These are phyloP conservation scores for Dipus sagitta DNA, from an alignment of 2,797 vertebrate genomes.

Conservation along the genomic window DNA sequence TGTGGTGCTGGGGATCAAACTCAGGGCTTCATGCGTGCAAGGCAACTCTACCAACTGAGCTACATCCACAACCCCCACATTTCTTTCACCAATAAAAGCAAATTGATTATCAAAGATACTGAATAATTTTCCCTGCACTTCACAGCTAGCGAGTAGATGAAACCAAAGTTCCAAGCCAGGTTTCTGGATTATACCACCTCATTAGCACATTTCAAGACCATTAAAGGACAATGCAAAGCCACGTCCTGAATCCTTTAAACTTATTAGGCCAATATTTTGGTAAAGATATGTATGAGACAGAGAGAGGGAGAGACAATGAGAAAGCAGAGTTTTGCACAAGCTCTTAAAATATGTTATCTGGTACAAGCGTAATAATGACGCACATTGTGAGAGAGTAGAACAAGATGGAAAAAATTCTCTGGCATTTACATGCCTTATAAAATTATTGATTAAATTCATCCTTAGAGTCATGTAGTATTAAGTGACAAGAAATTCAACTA, in stretches of 20 bases:
- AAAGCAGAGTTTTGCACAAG: constrained; percentile 16
- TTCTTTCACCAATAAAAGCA: neutral
- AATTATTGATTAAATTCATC: constrained; percentile 48
- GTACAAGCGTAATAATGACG: neutral
- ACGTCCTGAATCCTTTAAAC: neutral
- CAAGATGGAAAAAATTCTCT: constrained; percentile 19
- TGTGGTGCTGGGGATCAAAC: neutral
- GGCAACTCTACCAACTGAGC: neutral
- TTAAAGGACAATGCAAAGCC: neutral
- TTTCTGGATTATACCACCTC: neutral
- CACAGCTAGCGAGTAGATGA: neutral
- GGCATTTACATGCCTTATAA: neutral
- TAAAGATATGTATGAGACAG: neutral
- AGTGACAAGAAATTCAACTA: constrained; percentile 63
- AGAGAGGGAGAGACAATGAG: neutral
- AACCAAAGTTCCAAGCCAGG: neutral
- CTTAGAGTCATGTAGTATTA: constrained; percentile 2
- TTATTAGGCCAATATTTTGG: constrained; percentile 11
- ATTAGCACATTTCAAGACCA: neutral
- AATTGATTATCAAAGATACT: neutral
- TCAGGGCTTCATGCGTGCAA: neutral
- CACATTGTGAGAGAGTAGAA: neutral
- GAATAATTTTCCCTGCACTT: neutral
- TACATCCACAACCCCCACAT: neutral
- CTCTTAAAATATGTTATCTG: constrained; percentile 39